Percentiles rank a stretch among this genome's conserved stretches.
phyloP scores from a whole-genome alignment of 1,140 invertebrate species.

The Paramacrobiotus metropolitanus region DNA sequence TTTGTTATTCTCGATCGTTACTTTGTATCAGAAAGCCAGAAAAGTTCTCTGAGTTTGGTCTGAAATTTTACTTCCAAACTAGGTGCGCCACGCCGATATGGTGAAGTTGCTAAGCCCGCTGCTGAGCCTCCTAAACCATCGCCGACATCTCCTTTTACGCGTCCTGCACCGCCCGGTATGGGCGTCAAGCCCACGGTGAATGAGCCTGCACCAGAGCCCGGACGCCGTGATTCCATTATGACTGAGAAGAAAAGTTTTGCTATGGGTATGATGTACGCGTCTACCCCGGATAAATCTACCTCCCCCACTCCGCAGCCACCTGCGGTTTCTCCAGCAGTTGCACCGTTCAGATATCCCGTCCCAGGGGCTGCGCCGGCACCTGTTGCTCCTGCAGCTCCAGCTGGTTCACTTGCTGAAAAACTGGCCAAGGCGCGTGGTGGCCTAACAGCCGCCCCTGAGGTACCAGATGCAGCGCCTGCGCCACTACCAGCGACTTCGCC shows the following conservation, averaged over 20 bases:
- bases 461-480: constrained; percentile 10
- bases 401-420: constrained; percentile 5
- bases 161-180: background rate
- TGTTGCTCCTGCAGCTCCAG: background rate
- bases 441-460: constrained; percentile 10
- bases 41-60: background rate
- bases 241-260: background rate
- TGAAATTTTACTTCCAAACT: too few species aligned
- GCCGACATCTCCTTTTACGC: background rate
- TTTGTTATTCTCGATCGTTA: background rate
- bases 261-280: background rate
- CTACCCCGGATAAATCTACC: background rate
- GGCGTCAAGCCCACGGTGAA: background rate
- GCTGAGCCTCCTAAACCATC: background rate
- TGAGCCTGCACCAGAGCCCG: background rate
- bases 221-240: background rate
- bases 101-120: background rate
- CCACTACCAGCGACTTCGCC: constrained; percentile 6
- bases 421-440: constrained; percentile 1
- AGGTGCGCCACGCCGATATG: background rate
- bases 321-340: constrained; percentile 9
- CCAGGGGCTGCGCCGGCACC: background rate
- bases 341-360: constrained; percentile 12
- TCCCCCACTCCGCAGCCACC: constrained; percentile 15
- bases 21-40: too few species aligned